Base-by-base conservation (phyloP, 2,797 vertebrate genomes). In the Nyctibius grandis region DNA sequence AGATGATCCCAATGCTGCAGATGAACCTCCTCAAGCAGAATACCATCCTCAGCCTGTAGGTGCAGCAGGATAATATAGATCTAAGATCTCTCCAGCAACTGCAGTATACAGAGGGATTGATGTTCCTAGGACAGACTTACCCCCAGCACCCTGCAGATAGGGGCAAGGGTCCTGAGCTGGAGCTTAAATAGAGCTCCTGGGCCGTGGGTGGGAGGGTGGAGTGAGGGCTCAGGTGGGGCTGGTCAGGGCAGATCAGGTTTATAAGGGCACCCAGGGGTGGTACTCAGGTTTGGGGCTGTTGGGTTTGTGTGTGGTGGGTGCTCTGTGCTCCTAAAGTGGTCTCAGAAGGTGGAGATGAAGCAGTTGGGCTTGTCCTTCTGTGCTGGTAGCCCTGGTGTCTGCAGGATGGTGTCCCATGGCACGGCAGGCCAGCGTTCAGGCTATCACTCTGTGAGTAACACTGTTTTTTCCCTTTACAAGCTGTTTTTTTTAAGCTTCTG, bases 361-460 rank as follows among this genome's bases (percentile, higher is more conserved):
- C 13, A 1, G 4, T 44, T 12, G 14, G 31, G 14, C 1, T 18
- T 28, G 18, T 20, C 28, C 8, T 21, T 6, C 7, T 15, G 33
- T 29, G 9, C 22, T 15, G 40, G 11, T 3, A 9, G 0, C 29
- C 21, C 18, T 1, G 15, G 22, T 15, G 9, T 9, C 4, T 13
- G 15, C 44, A 21, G 12, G 6, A 16, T 2, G 6, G 9, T 3
- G 8, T 34, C 50, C 68, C 1, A 0, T 6, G 17, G 16, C 1
- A 20, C 0, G 9, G 9, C 21, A 1, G 9, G 6, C 0, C 16
- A 34, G 12, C 0, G 1, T 8, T 56, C 12, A 7, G 42, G 20
- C 25, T 1, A 1, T 13, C 2, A 19, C 25, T 40, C 34, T 19
- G 1, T 29, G 15, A 33, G 38, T 12, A 44, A 7, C 8, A 3